Evolutionary conservation across 1,140 invertebrate genomes (phyloP).

Genomic region (Chrysomallon squamiferum): DNA sequence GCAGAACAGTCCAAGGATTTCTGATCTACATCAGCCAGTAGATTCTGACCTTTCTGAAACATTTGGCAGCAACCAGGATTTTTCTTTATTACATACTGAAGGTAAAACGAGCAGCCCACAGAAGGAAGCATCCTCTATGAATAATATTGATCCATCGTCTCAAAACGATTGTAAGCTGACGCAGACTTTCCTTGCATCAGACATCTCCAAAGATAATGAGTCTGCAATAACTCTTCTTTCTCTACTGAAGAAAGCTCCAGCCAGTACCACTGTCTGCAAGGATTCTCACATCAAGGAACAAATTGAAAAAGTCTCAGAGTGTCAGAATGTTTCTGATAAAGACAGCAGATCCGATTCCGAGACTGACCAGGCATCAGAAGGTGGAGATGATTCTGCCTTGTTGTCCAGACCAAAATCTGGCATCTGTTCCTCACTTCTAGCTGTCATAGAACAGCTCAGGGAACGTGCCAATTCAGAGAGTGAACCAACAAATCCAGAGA

Average conservation of each 20-base stretch:
- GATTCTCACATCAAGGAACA: slow-evolving; percentile 2
- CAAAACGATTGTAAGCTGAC: no score
- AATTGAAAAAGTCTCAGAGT: no score
- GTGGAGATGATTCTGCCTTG: not conserved
- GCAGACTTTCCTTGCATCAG: no score
- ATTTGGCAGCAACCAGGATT: not conserved
- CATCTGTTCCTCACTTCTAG: slow-evolving; percentile 61
- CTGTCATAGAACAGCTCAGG: slow-evolving; percentile 61
- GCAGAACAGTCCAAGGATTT: slow-evolving; percentile 42
- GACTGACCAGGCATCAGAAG: slow-evolving; percentile 2
- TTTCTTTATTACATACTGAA: no score
- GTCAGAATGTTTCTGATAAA: not conserved
- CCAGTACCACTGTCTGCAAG: slow-evolving; percentile 30
- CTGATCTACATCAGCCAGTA: not conserved
- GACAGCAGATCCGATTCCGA: slow-evolving; percentile 2
- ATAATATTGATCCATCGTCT: no score
- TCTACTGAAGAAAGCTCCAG: slow-evolving; percentile 44
- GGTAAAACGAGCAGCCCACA: no score
- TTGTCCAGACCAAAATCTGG: slow-evolving; percentile 35
- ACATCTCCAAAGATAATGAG: slow-evolving; percentile 25
- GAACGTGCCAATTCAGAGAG: slow-evolving; percentile 53
- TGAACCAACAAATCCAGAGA: slow-evolving; percentile 30
- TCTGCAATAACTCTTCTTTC: slow-evolving; percentile 47
- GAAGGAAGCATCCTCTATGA: no score
- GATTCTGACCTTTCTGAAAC: not conserved